phyloP scores from a whole-genome alignment of 2,113 vertebrate genomes.

The Hoplias malabaricus region DNA sequence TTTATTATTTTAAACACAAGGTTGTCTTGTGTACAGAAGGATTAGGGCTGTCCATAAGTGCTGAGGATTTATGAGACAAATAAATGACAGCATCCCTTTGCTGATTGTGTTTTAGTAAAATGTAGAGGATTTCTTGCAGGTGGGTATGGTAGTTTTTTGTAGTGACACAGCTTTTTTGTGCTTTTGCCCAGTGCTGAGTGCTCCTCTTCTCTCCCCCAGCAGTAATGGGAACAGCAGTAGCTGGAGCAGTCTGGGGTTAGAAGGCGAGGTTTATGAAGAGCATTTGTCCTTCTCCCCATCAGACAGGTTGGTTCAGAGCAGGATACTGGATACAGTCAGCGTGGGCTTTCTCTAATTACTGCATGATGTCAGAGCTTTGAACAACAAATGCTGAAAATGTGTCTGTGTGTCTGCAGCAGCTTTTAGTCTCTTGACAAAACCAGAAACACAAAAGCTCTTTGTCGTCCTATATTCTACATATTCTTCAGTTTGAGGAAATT shows the following conservation, averaged over 20 bases:
- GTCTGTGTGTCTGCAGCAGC: slow-evolving; percentile 41
- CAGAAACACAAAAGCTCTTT: slow-evolving; percentile 41
- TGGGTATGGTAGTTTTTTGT: background rate
- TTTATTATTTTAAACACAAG: background rate
- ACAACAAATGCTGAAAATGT: slow-evolving; percentile 54
- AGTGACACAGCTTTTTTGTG: slow-evolving; percentile 20
- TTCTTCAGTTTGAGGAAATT: slow-evolving; percentile 29
- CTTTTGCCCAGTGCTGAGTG: slow-evolving; percentile 67
- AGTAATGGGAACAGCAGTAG: slow-evolving; percentile 99
- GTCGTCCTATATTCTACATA: slow-evolving; percentile 29
- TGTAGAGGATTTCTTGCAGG: background rate
- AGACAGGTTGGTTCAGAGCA: slow-evolving; percentile 91
- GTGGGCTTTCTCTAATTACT: slow-evolving; percentile 66
- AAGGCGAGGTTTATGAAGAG: slow-evolving; percentile 97
- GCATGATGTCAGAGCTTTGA: slow-evolving; percentile 79
- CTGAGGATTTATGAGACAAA: background rate
- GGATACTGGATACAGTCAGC: slow-evolving; percentile 36
- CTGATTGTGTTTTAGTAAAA: background rate
- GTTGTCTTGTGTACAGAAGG: background rate
- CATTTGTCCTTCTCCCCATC: slow-evolving; percentile 96
- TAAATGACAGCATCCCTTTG: background rate
- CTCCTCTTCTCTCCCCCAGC: slow-evolving; percentile 86
- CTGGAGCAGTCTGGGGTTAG: slow-evolving; percentile 99
- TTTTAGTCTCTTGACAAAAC: slow-evolving; percentile 34
- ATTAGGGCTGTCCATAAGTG: background rate